Evolutionary conservation across 2,888 invertebrate genomes (phyloP).

Genomic region (Brenthis ino): DNA sequence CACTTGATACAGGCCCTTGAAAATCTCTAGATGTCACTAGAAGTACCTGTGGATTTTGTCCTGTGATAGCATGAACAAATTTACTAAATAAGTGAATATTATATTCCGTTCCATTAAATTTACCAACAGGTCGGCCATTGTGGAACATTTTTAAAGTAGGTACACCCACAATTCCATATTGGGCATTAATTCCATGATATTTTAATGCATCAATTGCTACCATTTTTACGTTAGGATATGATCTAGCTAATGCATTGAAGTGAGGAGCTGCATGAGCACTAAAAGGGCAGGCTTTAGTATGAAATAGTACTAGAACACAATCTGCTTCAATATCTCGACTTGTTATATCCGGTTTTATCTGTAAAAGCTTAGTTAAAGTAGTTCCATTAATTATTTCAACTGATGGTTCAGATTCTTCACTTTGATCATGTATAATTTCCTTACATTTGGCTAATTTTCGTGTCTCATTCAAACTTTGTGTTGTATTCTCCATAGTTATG

Average conservation of each 20-base stretch:
- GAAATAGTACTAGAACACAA: constrained; percentile 93
- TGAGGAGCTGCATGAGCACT: constrained; percentile 94
- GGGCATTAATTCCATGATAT: constrained; percentile 92
- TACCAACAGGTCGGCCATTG: constrained; percentile 92
- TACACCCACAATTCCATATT: constrained; percentile 94
- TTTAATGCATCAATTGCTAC: constrained; percentile 94
- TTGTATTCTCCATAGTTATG: constrained; percentile 66
- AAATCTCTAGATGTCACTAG: constrained; percentile 89
- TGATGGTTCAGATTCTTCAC: constrained; percentile 62
- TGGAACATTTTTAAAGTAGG: constrained; percentile 95
- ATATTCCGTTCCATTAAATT: constrained; percentile 92
- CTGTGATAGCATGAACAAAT: constrained; percentile 90
- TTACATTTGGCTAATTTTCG: constrained; percentile 72
- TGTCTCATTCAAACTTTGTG: constrained; percentile 65
- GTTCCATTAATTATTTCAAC: constrained; percentile 88
- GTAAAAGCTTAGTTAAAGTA: constrained; percentile 85
- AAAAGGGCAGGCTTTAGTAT: constrained; percentile 94
- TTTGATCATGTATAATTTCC: constrained; percentile 63
- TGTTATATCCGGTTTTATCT: constrained; percentile 84
- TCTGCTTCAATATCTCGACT: constrained; percentile 84
- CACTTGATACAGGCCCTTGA: constrained; percentile 90
- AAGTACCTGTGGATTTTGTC: constrained; percentile 84
- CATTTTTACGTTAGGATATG: constrained; percentile 93
- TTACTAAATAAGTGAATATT: constrained; percentile 89
- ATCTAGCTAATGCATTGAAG: constrained; percentile 93